Percentiles rank a stretch among this genome's conserved stretches.
These are phyloP conservation scores for Trimorus sp. DNA, from an alignment of 2,888 invertebrate genomes.

Conservation along the genomic window DNA sequence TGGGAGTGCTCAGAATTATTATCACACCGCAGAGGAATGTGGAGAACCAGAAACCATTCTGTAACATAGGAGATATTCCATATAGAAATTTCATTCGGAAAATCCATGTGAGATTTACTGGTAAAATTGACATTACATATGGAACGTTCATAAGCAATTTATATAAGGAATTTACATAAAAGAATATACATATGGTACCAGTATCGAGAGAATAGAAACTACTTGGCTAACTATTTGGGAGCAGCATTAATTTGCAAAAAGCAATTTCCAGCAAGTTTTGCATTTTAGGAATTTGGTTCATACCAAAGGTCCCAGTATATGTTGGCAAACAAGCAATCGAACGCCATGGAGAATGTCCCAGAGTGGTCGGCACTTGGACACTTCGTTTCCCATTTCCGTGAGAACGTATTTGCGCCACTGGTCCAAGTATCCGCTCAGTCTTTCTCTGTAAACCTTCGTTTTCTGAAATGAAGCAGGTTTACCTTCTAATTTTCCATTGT, in stretches of 20 bases:
- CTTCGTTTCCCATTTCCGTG: conserved; percentile 84
- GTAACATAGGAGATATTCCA: background rate
- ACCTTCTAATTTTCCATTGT: no score
- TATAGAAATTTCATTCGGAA: no score
- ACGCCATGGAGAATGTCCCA: conserved; percentile 87
- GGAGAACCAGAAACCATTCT: conserved; percentile 88
- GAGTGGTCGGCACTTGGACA: conserved; percentile 88
- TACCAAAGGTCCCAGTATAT: conserved; percentile 87
- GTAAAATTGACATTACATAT: no score
- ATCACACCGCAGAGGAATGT: conserved; percentile 83
- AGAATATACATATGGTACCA: no score
- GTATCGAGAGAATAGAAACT: no score
- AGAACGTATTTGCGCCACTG: conserved; percentile 87
- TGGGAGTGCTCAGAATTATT: conserved; percentile 85
- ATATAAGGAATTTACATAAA: no score
- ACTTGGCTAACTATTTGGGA: no score
- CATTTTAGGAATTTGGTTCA: no score
- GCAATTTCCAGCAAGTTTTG: no score
- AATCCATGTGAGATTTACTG: no score
- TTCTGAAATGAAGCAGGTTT: conserved; percentile 80
- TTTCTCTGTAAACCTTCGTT: conserved; percentile 83
- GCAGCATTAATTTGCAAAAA: no score
- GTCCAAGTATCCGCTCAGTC: conserved; percentile 86
- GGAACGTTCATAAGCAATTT: no score
- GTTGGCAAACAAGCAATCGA: conserved; percentile 85